phyloP scores from a whole-genome alignment of 1,140 invertebrate species.

The Apis cerana region DNA sequence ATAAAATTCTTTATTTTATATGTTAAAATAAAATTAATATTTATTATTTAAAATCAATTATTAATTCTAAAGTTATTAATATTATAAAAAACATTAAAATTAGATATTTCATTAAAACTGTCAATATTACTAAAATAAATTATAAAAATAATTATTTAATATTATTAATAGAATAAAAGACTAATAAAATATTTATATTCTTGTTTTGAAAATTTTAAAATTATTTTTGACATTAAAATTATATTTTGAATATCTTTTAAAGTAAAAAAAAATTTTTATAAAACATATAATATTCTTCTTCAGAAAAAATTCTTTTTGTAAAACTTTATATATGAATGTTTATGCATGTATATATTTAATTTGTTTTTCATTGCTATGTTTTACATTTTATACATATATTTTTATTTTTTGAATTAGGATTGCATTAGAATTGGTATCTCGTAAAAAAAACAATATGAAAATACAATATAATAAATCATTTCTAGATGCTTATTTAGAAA shows the following conservation, averaged over 20 bases:
- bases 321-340: too few species aligned
- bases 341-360: background rate
- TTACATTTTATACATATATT: background rate
- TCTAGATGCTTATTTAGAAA: slow-evolving; percentile 85
- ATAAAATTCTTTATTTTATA: slow-evolving; percentile 17
- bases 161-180: too few species aligned
- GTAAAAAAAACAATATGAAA: slow-evolving; percentile 80
- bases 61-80: background rate
- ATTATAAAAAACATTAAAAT: background rate
- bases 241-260: too few species aligned
- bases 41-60: background rate
- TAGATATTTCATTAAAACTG: too few species aligned
- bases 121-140: too few species aligned
- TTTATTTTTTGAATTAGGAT: slow-evolving; percentile 80
- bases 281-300: too few species aligned
- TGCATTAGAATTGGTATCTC: slow-evolving; percentile 85
- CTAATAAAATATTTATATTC: too few species aligned
- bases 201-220: too few species aligned
- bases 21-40: background rate
- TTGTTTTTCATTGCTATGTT: background rate
- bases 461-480: slow-evolving; percentile 79
- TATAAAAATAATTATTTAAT: too few species aligned
- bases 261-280: too few species aligned
- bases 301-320: too few species aligned
- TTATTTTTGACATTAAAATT: too few species aligned